These are phyloP conservation scores for Talpa occidentalis DNA, from an alignment of 2,113 vertebrate genomes.

Conservation along the genomic window DNA sequence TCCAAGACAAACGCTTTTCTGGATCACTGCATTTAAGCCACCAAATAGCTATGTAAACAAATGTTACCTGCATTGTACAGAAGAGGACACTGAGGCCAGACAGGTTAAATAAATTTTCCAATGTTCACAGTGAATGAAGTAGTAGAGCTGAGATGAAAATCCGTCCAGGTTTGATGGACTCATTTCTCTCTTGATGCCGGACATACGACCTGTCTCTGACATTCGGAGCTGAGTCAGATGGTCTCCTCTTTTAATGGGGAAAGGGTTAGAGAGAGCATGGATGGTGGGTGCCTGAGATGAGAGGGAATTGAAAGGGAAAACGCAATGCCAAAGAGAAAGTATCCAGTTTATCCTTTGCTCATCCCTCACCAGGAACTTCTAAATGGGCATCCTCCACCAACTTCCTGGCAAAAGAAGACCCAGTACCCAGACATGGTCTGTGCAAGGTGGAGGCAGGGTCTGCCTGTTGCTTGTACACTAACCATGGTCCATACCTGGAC, in stretches of 20 bases:
- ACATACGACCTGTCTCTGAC: too few relatives aligned
- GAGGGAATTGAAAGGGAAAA: not conserved
- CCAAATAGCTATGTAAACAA: not conserved
- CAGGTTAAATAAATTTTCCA: not conserved
- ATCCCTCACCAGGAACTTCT: not conserved
- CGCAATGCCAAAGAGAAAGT: not conserved
- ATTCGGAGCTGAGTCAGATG: not conserved
- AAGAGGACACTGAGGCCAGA: not conserved
- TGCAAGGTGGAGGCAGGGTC: not conserved
- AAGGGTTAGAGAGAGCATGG: not conserved
- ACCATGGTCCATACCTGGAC: not conserved
- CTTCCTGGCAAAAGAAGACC: not conserved
- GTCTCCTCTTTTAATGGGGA: not conserved
- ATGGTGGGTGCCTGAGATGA: not conserved
- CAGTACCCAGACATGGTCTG: not conserved
- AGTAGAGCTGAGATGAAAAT: not conserved
- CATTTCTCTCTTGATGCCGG: not conserved
- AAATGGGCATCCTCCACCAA: not conserved
- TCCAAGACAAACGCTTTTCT: not conserved
- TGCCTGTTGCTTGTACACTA: fast-evolving
- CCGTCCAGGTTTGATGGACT: not conserved
- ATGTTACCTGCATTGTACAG: not conserved
- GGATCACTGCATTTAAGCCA: not conserved
- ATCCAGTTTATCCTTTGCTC: not conserved
- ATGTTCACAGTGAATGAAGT: not conserved